These are phyloP conservation scores for Gonocerus acuteangulatus DNA, from an alignment of 2,888 invertebrate genomes.

Conservation along the genomic window DNA sequence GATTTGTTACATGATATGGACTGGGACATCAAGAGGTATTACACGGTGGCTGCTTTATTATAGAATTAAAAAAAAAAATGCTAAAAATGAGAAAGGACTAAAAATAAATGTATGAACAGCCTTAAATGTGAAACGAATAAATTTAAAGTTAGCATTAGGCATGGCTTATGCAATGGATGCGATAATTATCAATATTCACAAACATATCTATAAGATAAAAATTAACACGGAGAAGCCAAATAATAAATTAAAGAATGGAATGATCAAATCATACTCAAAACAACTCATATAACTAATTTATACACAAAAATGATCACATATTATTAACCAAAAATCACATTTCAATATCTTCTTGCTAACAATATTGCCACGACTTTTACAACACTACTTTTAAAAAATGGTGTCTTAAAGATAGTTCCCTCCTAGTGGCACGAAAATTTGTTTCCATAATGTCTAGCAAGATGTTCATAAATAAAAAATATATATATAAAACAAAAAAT, in stretches of 20 bases:
- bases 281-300: constrained; percentile 33
- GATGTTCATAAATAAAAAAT: constrained; percentile 13
- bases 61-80: not conserved
- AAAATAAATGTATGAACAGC: constrained; percentile 4
- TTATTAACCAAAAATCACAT: constrained; percentile 36
- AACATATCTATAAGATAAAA: constrained; percentile 13
- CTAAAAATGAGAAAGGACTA: not conserved
- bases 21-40: constrained; percentile 28
- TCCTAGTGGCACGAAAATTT: not conserved
- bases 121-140: constrained; percentile 3
- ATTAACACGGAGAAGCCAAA: constrained; percentile 14
- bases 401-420: not conserved
- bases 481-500: constrained; percentile 28
- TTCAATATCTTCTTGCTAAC: constrained; percentile 31
- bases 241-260: constrained; percentile 29
- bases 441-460: constrained; percentile 15
- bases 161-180: constrained; percentile 10
- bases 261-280: constrained; percentile 32
- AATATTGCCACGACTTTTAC: not conserved
- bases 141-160: constrained; percentile 20
- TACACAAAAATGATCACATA: constrained; percentile 34
- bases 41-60: not conserved
- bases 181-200: constrained; percentile 12
- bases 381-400: too few relatives aligned
- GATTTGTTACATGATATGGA: constrained; percentile 34